Evolutionary conservation across 2,888 invertebrate species (phyloP).

Genomic region (Zaprionus bogoriensis): DNA sequence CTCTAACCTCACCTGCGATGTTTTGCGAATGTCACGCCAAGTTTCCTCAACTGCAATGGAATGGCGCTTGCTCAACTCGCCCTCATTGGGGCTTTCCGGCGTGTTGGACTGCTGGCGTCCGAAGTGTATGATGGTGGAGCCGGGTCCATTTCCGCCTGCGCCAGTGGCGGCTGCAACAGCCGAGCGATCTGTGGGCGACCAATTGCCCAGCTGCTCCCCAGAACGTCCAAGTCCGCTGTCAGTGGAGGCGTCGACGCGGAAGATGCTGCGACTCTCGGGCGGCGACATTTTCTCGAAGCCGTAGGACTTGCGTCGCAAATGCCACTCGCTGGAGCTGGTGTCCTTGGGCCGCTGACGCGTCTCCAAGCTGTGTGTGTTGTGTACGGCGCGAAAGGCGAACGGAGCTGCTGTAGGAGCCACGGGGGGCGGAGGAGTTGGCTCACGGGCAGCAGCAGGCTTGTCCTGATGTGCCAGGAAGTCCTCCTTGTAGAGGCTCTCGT

Average conservation of each 20-base stretch:
- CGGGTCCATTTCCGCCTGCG: constrained; percentile 52
- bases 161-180: constrained; percentile 20
- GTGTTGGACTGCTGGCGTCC: constrained; percentile 54
- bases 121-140: constrained; percentile 81
- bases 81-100: constrained; percentile 33
- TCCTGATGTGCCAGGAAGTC: constrained; percentile 75
- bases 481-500: constrained; percentile 83
- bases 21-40: constrained; percentile 83
- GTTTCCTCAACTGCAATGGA: constrained; percentile 85
- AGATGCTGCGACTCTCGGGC: constrained; percentile 79
- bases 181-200: constrained; percentile 80
- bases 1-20: constrained; percentile 73
- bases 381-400: constrained; percentile 61
- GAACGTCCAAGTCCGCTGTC: constrained; percentile 91
- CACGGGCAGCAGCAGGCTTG: constrained; percentile 26
- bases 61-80: constrained; percentile 83
- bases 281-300: constrained; percentile 87
- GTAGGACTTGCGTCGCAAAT: constrained; percentile 89
- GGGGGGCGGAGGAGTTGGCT: constrained; percentile 18
- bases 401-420: constrained; percentile 32
- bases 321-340: constrained; percentile 86
- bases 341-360: constrained; percentile 79
- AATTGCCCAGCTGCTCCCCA: constrained; percentile 86
- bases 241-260: constrained; percentile 88
- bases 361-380: constrained; percentile 80